phyloP scores from a whole-genome alignment of 2,113 vertebrate species.

The Apteryx mantelli region DNA sequence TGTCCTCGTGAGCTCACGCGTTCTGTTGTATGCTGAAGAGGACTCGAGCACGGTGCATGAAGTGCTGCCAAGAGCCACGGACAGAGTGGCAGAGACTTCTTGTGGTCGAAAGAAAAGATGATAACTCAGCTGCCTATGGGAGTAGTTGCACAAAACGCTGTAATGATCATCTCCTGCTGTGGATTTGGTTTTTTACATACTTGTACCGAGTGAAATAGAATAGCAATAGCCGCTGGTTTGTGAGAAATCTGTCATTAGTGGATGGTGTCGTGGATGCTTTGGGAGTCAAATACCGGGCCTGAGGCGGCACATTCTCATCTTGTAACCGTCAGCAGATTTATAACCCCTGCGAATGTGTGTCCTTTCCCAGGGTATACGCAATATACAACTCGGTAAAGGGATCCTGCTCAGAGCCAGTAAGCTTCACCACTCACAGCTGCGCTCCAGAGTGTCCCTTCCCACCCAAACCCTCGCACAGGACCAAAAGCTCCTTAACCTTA shows the following conservation, averaged over 20 bases:
- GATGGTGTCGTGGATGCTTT: rapidly evolving
- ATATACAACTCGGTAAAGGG: conserved; percentile 91
- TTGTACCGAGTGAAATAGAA: background rate
- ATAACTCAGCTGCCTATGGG: background rate
- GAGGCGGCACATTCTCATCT: background rate
- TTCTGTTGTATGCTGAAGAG: background rate
- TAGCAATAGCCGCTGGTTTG: background rate
- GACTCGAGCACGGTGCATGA: background rate
- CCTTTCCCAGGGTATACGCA: conserved; percentile 84
- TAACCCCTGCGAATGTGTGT: background rate
- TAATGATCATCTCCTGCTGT: background rate
- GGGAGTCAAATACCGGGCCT: background rate
- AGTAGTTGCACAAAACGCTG: background rate
- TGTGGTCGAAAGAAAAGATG: background rate
- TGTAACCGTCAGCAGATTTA: background rate
- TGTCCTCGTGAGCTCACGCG: background rate
- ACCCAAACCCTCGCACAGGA: conserved; percentile 91
- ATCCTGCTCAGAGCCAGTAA: conserved; percentile 88
- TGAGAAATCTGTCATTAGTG: background rate
- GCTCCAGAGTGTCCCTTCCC: conserved; percentile 89
- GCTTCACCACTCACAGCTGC: conserved; percentile 93
- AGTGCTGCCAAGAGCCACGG: background rate
- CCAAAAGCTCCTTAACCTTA: conserved; percentile 91
- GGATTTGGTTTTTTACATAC: background rate
- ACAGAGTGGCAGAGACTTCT: background rate